phyloP scores from a whole-genome alignment of 1,140 invertebrate species.

The Solenopsis fugax region DNA sequence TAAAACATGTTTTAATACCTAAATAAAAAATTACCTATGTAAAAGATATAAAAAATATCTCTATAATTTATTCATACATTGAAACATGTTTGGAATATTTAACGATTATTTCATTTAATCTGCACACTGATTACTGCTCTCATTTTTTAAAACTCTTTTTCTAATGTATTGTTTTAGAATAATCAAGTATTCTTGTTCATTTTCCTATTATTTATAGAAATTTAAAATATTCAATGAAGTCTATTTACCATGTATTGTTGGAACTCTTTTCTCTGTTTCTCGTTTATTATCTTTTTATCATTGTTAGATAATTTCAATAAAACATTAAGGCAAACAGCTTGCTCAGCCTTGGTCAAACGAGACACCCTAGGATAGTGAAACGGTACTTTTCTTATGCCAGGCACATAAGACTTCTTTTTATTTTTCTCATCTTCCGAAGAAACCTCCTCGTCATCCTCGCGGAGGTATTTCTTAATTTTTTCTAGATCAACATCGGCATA shows the following conservation, averaged over 20 bases:
- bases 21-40: too few species aligned
- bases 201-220: not conserved
- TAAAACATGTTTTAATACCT: too few species aligned
- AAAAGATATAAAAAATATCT: too few species aligned
- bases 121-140: too few species aligned
- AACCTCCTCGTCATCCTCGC: not conserved
- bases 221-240: constrained; percentile 21
- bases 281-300: constrained; percentile 53
- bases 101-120: too few species aligned
- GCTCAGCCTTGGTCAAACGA: constrained; percentile 65
- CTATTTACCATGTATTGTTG: constrained; percentile 70
- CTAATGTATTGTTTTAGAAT: too few species aligned
- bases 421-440: not conserved
- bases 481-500: constrained; percentile 55
- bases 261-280: constrained; percentile 70
- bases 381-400: constrained; percentile 70
- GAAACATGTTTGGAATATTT: too few species aligned
- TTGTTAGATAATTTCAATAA: constrained; percentile 68
- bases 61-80: too few species aligned
- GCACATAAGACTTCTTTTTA: constrained; percentile 65
- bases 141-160: too few species aligned
- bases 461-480: constrained; percentile 21
- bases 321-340: constrained; percentile 71
- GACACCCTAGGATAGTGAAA: constrained; percentile 71
- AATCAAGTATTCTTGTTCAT: too few species aligned